phyloP scores from a whole-genome alignment of 2,113 vertebrate species.

The Pelodiscus sinensis region DNA sequence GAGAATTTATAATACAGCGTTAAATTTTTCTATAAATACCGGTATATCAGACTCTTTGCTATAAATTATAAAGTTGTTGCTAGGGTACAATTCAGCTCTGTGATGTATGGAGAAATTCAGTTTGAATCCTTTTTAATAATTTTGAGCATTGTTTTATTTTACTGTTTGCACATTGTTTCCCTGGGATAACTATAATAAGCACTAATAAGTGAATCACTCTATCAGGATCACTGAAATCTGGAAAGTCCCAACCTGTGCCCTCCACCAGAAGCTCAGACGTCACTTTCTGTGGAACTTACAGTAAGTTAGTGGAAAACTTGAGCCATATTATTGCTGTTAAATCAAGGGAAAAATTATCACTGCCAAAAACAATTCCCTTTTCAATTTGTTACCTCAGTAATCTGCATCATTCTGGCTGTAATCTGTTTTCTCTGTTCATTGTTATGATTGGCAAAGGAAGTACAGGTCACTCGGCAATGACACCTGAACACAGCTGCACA shows the following conservation, averaged over 20 bases:
- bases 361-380: constrained; percentile 74
- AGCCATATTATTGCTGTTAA: constrained; percentile 70
- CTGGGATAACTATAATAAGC: neutral
- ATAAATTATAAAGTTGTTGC: neutral
- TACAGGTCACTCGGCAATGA: constrained; percentile 48
- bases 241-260: constrained; percentile 39
- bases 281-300: constrained; percentile 71
- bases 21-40: neutral
- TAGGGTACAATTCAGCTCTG: neutral
- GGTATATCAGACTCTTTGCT: neutral
- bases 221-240: constrained; percentile 43
- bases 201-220: constrained; percentile 25
- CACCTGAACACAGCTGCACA: constrained; percentile 61
- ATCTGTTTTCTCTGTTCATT: constrained; percentile 70
- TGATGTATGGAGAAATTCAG: neutral
- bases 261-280: constrained; percentile 52
- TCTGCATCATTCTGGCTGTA: constrained; percentile 60
- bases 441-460: constrained; percentile 71
- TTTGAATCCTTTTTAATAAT: neutral
- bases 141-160: neutral
- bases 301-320: constrained; percentile 74
- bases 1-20: neutral
- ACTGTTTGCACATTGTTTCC: constrained; percentile 30
- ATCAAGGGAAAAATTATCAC: constrained; percentile 43
- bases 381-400: constrained; percentile 62